phyloP scores from a whole-genome alignment of 2,113 vertebrate species.

The Toxotes chatareus region DNA sequence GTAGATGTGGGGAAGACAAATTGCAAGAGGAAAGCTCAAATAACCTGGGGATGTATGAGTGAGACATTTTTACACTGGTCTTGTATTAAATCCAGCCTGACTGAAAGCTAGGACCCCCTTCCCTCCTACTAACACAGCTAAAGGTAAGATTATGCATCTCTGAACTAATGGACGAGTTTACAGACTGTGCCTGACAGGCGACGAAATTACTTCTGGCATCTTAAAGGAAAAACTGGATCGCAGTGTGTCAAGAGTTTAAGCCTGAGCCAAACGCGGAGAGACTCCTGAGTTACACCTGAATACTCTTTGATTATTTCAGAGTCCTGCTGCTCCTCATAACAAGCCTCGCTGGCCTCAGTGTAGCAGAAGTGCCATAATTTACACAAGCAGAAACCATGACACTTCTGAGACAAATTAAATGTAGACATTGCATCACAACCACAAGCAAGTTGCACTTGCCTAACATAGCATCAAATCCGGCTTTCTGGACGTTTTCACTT shows the following conservation, averaged over 20 bases:
- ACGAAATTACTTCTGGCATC: neutral
- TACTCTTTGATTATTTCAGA: neutral
- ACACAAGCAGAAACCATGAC: neutral
- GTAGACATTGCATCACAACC: slow-evolving; percentile 35
- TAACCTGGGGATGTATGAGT: neutral
- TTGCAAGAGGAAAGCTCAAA: slow-evolving; percentile 6
- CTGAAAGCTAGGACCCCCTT: neutral
- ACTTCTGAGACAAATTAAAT: neutral
- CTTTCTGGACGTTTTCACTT: slow-evolving; percentile 64
- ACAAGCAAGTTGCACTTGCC: slow-evolving; percentile 25
- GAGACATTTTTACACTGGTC: too few species aligned
- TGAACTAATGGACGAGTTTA: neutral
- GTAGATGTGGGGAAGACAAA: slow-evolving; percentile 10
- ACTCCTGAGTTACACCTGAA: neutral
- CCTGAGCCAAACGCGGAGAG: neutral
- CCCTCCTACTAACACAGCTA: neutral
- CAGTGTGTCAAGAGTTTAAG: neutral
- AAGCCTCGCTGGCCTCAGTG: neutral
- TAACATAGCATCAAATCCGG: slow-evolving; percentile 7
- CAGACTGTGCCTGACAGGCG: neutral
- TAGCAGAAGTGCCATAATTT: neutral
- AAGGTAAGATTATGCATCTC: neutral
- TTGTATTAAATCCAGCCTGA: neutral
- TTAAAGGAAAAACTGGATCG: neutral
- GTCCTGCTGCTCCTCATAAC: neutral